Evolutionary conservation across 2,888 invertebrate species (phyloP).

Genomic region (Brenthis hecate): DNA sequence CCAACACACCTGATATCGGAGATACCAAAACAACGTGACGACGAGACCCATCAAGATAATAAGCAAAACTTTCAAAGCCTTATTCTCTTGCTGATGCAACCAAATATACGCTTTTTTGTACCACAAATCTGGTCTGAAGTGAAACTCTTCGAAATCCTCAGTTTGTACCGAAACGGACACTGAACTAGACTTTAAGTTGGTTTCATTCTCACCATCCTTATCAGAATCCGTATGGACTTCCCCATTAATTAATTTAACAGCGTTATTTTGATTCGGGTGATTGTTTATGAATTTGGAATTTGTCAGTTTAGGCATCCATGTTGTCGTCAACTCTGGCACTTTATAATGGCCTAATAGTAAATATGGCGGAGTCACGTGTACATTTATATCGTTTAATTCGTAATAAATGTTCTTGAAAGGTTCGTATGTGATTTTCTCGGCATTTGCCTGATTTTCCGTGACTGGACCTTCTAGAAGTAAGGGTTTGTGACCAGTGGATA

Average conservation of each 20-base stretch:
- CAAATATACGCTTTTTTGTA: slow-evolving; percentile 79
- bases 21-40: slow-evolving; percentile 88
- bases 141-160: slow-evolving; percentile 75
- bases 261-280: slow-evolving; percentile 52
- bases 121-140: slow-evolving; percentile 66
- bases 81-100: slow-evolving; percentile 90
- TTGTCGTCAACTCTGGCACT: slow-evolving; percentile 83
- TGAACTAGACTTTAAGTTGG: slow-evolving; percentile 67
- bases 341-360: slow-evolving; percentile 86
- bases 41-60: slow-evolving; percentile 86
- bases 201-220: slow-evolving; percentile 71
- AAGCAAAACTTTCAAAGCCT: slow-evolving; percentile 86
- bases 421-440: slow-evolving; percentile 66
- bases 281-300: slow-evolving; percentile 60
- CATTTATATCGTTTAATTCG: slow-evolving; percentile 67
- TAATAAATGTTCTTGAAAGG: slow-evolving; percentile 77
- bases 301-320: slow-evolving; percentile 72
- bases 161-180: slow-evolving; percentile 83
- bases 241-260: slow-evolving; percentile 68
- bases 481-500: slow-evolving; percentile 87
- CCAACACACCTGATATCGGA: slow-evolving; percentile 85
- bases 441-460: slow-evolving; percentile 50
- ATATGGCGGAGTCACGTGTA: slow-evolving; percentile 72
- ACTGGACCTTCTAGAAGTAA: slow-evolving; percentile 89
- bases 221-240: slow-evolving; percentile 61